phyloP scores from a whole-genome alignment of 2,888 invertebrate species.

The Lepidonotus clava region DNA sequence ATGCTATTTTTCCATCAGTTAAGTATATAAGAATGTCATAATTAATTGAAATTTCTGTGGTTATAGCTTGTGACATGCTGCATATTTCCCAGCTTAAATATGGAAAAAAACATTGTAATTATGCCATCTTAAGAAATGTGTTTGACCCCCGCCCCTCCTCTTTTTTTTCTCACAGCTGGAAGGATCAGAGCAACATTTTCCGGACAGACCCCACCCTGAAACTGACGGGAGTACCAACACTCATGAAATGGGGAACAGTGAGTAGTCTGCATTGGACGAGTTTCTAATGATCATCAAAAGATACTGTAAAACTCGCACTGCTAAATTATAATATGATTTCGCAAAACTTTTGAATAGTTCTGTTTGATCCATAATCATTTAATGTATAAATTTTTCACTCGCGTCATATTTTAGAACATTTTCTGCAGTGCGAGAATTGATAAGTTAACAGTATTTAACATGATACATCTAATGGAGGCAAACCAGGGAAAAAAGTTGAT shows the following conservation, averaged over 20 bases:
- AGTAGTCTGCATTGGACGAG: too few relatives aligned
- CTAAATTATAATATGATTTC: background rate
- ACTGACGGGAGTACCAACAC: constrained; percentile 90
- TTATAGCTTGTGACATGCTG: too few relatives aligned
- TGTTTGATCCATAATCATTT: background rate
- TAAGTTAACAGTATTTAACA: background rate
- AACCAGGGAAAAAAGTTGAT: background rate
- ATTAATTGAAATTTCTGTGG: too few relatives aligned
- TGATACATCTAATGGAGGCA: too few relatives aligned
- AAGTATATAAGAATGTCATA: too few relatives aligned
- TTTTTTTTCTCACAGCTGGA: constrained; percentile 84
- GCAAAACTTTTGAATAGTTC: background rate
- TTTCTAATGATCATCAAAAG: background rate
- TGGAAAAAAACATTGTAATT: too few relatives aligned
- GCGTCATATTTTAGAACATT: background rate
- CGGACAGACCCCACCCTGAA: constrained; percentile 86
- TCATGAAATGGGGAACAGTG: constrained; percentile 83
- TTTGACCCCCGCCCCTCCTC: too few relatives aligned
- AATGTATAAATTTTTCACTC: background rate
- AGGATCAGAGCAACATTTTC: constrained; percentile 89
- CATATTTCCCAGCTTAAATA: too few relatives aligned
- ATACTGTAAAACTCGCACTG: too few relatives aligned
- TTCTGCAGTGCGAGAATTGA: background rate
- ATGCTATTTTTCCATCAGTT: too few relatives aligned
- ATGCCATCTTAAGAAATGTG: too few relatives aligned